Evolutionary conservation across 2,888 invertebrate genomes (phyloP).

Genomic region (Tineola bisselliella): DNA sequence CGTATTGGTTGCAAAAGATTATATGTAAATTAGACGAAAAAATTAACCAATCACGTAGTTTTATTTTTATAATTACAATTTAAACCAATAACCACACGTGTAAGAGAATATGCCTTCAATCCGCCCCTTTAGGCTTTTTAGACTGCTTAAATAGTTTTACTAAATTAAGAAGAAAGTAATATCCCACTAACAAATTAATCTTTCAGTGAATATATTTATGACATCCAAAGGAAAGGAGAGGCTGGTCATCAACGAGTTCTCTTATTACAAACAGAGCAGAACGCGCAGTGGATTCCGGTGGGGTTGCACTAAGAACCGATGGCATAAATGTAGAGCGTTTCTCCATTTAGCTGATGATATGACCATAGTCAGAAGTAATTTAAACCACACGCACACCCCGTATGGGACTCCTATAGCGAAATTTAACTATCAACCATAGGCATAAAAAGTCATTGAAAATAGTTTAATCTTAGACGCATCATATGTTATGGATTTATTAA

Average conservation of each 20-base stretch:
- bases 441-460: no score
- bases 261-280: conserved; percentile 56
- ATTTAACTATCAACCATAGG: neutral
- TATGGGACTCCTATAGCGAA: neutral
- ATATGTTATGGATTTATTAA: no score
- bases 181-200: conserved; percentile 19
- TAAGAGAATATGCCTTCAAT: no score
- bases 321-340: conserved; percentile 56
- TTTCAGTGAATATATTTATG: conserved; percentile 65
- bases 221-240: conserved; percentile 55
- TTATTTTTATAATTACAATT: no score
- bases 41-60: no score
- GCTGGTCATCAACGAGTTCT: conserved; percentile 45
- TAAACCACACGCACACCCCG: conserved; percentile 53
- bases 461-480: no score
- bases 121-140: no score
- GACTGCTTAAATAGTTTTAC: no score
- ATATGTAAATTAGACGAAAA: no score
- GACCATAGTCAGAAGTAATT: conserved; percentile 52
- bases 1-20: no score
- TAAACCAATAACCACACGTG: no score
- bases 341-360: conserved; percentile 53
- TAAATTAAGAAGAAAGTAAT: neutral
- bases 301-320: conserved; percentile 60
- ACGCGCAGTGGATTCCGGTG: conserved; percentile 52